Conservation (phyloP, 1,140 invertebrate species). For the Drosophila setifemur region DNA sequence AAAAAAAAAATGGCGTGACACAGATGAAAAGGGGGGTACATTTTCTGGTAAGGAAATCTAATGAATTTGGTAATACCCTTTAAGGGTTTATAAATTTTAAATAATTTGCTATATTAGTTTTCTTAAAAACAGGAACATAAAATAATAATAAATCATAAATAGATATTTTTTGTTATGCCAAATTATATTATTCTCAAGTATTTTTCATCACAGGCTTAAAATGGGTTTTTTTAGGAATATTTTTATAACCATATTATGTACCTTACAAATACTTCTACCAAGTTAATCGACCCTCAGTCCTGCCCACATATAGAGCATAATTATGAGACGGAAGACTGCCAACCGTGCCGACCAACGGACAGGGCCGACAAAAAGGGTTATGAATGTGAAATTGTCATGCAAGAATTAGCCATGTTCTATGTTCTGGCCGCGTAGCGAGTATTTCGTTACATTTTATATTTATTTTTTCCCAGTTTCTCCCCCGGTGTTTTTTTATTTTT, state of each 20-base stretch:
- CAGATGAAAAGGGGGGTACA: background rate
- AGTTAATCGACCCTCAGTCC: background rate
- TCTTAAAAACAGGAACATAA: too few relatives aligned
- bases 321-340: slow-evolving; percentile 70
- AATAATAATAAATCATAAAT: too few relatives aligned
- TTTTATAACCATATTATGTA: background rate
- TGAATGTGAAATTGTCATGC: slow-evolving; percentile 82
- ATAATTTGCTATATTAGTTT: too few relatives aligned
- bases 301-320: slow-evolving; percentile 43
- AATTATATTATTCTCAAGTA: too few relatives aligned
- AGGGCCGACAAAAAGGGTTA: slow-evolving; percentile 69
- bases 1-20: slow-evolving; percentile 18
- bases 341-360: slow-evolving; percentile 46
- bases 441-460: slow-evolving; percentile 68
- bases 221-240: background rate
- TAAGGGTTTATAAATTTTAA: too few relatives aligned
- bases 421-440: slow-evolving; percentile 65
- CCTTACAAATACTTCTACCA: too few relatives aligned
- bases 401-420: slow-evolving; percentile 82
- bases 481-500: background rate
- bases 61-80: background rate
- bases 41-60: background rate
- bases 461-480: slow-evolving; percentile 30
- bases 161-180: too few relatives aligned
- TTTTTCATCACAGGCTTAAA: too few relatives aligned